Evolutionary conservation across 1,140 invertebrate genomes (phyloP), one percentile per base, ranked within the genome.

Genomic region (Drosophila varians): DNA sequence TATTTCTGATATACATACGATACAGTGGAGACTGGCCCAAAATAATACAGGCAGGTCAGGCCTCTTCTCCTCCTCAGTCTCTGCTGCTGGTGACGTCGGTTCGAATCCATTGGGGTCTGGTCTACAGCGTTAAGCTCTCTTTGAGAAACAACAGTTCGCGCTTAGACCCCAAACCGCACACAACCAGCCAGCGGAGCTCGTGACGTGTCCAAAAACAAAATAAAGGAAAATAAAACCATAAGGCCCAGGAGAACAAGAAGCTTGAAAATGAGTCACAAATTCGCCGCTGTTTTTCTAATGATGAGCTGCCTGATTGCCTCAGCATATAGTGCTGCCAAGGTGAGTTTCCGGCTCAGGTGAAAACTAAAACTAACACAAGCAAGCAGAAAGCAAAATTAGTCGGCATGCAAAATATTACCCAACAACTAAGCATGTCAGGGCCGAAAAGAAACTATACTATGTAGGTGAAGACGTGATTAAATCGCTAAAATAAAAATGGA

Each of bases 181-280:
- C 65, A 77, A 52, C 76, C 28, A 31, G 56, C 38, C 14, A 47
- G 60, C 8, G 40, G 42, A 53, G 58, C 51, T 70, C 3, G 46
- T 38, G 38, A 23, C 40, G 42, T 28, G 36, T 18, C 21, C 49
- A 46, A n/a, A n/a, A n/a, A 25, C 40, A 52, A 7, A 54, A 18
- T 16, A 43, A 6, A 25, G 5, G 31, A 42, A 25, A 62, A 62
- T 38, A 38, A 64, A 43, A 46, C 14, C 54, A 36, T 36, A 62
- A 62, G 69, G 45, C 19, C 4, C 40, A 21, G 55, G 61, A 64
- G n/a, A 64, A 60, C 42, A 61, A 64, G 34, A 47, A 73, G 77
- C 43, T 47, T 6, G n/a, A 73, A 57, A 31, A 90, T 90, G 88
- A 90, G 70, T 90, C 88, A 88, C 56, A 88, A 86, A 74, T 28